Evolutionary conservation across 2,888 invertebrate genomes (phyloP), one percentile per base, ranked within the genome.

Genomic region (Latrodectus elegans): DNA sequence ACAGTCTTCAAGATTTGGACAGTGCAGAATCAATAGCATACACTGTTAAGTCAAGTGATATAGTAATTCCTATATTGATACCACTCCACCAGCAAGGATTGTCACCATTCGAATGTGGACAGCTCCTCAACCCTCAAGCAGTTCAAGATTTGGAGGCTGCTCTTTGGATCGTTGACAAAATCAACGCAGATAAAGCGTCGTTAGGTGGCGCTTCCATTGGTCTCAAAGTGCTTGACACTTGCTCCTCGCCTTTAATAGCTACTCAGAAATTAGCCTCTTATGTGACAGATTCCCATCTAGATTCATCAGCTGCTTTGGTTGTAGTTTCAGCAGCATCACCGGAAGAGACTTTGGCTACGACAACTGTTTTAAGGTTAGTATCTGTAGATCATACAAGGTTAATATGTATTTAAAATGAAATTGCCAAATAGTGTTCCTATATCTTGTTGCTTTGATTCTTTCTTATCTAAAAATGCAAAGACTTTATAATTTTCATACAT

Each of bases 71-170:
- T 17, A 51, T 89, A 4, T 72, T 89, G 0, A 8, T 89, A 10
- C 89, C 89, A 15, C 60, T 93, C 9, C 93, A 93, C 88, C 84
- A 91, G 51, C 87, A 90, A 4, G 91, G 92, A 15, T 89, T 91
- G 6, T 90, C 89, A 4, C 91, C 91, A 3, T 88, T 91, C 10
- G 91, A 91, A 76, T 91, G 91, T 76, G 90, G 91, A 26, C 75
- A 89, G 0, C 89, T 89, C 49, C 60, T 91, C 17, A 90, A 90
- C 75, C 76, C 89, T 4, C 85, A 90, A 6, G 92, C 92, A 0
- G 89, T 92, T 55, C 91, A 92, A 68, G 91, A 91, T 86, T 81
- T 92, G 49, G 92, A 92, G 89, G 92, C 92, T 6, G 92, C 92
- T 79, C 90, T 92, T 52, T 92, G 92, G 92, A 91, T 91, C 0